Percentiles rank a stretch among this genome's conserved stretches.
phyloP scores from a whole-genome alignment of 1,140 invertebrate genomes.

The Drosophila lowei region DNA sequence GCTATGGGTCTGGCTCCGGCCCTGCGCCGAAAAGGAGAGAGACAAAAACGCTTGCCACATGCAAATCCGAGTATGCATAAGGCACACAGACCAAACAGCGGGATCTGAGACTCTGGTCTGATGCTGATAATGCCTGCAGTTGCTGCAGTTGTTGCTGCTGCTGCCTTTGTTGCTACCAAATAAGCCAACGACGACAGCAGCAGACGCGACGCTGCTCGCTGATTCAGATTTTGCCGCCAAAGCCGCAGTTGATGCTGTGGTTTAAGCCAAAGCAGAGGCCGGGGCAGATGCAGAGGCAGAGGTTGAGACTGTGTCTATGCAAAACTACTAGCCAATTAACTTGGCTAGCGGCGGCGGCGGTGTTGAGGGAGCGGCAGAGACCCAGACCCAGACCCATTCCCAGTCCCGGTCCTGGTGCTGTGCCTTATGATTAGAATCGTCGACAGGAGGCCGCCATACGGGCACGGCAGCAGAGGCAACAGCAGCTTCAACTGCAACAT shows the following conservation, averaged over 20 bases:
- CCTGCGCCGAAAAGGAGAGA: slow-evolving; percentile 27
- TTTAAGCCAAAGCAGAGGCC: not conserved
- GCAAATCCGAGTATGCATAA: slow-evolving; percentile 52
- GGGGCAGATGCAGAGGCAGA: too few species aligned
- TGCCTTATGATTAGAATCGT: slow-evolving; percentile 80
- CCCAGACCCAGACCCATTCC: slow-evolving; percentile 11
- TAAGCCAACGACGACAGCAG: slow-evolving; percentile 47
- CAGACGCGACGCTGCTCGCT: slow-evolving; percentile 34
- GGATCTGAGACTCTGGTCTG: slow-evolving; percentile 47
- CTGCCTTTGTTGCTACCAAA: slow-evolving; percentile 51
- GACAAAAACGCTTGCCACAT: slow-evolving; percentile 44
- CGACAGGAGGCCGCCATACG: slow-evolving; percentile 63
- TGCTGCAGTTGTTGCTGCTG: slow-evolving; percentile 5
- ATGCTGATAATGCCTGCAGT: slow-evolving; percentile 61
- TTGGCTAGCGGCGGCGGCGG: slow-evolving; percentile 44
- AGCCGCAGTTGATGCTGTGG: slow-evolving; percentile 27
- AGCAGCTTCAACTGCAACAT: slow-evolving; percentile 32
- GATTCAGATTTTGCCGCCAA: slow-evolving; percentile 65
- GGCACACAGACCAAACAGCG: slow-evolving; percentile 38
- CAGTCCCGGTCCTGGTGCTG: slow-evolving; percentile 47
- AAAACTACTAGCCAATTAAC: slow-evolving; percentile 81
- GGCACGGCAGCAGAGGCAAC: slow-evolving; percentile 39
- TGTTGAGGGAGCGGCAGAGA: not conserved
- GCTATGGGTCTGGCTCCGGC: not conserved
- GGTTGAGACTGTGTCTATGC: slow-evolving; percentile 48